Evolutionary conservation across 2,113 vertebrate species (phyloP), one percentile per base, ranked within the genome.

Genomic region (Trichomycterus rosablanca): DNA sequence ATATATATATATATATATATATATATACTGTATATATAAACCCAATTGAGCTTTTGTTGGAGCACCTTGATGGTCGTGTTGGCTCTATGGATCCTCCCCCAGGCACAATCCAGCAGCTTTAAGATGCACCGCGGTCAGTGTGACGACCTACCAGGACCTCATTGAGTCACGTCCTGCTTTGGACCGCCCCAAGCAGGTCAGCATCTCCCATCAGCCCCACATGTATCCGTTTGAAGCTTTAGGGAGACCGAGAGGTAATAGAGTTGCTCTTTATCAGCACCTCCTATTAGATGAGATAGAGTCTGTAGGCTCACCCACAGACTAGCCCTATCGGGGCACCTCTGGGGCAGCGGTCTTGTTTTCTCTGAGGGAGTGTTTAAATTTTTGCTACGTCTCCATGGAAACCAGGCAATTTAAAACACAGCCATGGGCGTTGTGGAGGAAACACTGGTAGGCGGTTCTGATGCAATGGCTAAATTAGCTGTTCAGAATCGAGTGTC

Each of bases 401-500:
- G 59, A 63, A 48, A 63, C 59, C 35, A 52, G 48, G 59, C 20
- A 40, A 30, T 52, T 51, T 49, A 14, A 40, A 52, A 63, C 50
- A 51, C 52, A 52, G 59, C 59, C 59, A 15, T 52, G 42, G 59
- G 59, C 59, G 22, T 51, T 52, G 48, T 39, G 28, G 59, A 43
- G 37, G 48, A 63, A 43, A 42, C 26, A 30, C 7, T 51, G 49
- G 42, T 52, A 42, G 59, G 59, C 42, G 35, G 18, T 63, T 49
- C 59, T 63, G 48, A 52, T 52, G 59, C 59, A 63, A 63, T 63
- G n/a, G n/a, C n/a, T n/a, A n/a, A n/a, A 30, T 51, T 51, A 51
- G 28, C 32, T 51, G 49, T 28, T 51, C 32, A 15, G 32, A 51
- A 24, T 51, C 32, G 49, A 32, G 19, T 11, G 28, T 51, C 30